Evolutionary conservation across 2,113 vertebrate genomes (phyloP).

Genomic region (Tragelaphus strepsiceros): DNA sequence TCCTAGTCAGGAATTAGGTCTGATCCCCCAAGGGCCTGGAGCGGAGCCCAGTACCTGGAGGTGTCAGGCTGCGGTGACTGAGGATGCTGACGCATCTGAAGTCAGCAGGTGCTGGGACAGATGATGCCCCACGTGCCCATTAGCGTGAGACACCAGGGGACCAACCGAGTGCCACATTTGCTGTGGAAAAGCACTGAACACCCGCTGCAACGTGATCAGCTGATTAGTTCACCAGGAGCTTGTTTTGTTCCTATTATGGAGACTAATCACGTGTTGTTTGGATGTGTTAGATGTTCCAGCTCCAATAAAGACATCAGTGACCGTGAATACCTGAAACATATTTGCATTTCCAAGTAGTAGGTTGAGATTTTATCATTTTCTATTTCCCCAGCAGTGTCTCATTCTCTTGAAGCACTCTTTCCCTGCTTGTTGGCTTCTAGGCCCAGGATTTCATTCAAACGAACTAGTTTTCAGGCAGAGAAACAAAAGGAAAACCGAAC

Average conservation of each 20-base stretch:
- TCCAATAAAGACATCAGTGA: background rate
- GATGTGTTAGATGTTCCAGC: background rate
- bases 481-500: background rate
- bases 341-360: background rate
- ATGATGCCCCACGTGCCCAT: background rate
- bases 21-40: background rate
- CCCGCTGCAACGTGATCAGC: background rate
- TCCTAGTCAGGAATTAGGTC: background rate
- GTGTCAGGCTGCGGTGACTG: background rate
- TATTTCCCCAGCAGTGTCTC: background rate
- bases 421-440: background rate
- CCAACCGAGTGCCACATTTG: accelerated
- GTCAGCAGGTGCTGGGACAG: constrained; percentile 7
- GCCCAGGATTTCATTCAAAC: background rate
- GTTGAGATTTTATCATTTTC: background rate
- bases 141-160: background rate
- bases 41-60: background rate
- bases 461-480: background rate
- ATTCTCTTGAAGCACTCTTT: background rate
- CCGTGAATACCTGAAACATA: background rate
- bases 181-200: background rate
- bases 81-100: background rate
- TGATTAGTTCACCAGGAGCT: background rate
- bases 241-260: background rate
- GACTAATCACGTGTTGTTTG: background rate